A percentile compares a stretch with the other conserved stretches of the same genome.
Conservation (phyloP, 2,113 vertebrate genomes). For the Malurus alboscapulatus region DNA sequence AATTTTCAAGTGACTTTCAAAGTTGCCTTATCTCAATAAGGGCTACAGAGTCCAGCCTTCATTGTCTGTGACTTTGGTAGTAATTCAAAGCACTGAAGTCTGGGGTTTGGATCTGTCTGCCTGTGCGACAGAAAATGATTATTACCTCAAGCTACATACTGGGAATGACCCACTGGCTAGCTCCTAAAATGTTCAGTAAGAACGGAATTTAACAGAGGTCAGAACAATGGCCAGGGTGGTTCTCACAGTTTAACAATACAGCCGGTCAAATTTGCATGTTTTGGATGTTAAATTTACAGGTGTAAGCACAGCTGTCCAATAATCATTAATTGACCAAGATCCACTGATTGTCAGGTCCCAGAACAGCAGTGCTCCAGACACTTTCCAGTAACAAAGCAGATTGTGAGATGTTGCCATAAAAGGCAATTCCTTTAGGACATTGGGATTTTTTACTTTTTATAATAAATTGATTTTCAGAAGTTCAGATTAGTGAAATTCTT, state of each 20-base stretch:
- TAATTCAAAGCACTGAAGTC: neutral
- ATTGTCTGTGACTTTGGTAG: neutral
- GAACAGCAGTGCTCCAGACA: neutral
- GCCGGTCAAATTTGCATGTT: neutral
- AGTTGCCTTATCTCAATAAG: neutral
- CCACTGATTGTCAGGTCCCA: neutral
- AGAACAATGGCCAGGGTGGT: neutral
- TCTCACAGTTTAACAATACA: neutral
- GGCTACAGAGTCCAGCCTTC: neutral
- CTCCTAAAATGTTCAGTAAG: neutral
- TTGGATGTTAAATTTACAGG: neutral
- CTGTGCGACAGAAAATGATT: neutral
- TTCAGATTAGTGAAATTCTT: neutral
- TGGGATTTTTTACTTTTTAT: neutral
- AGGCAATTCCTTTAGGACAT: neutral
- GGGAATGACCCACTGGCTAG: neutral
- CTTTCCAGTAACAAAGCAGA: neutral
- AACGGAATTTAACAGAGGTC: neutral
- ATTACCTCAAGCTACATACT: neutral
- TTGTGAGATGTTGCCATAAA: neutral
- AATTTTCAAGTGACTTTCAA: neutral
- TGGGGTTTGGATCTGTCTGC: neutral
- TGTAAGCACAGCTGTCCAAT: neutral
- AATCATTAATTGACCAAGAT: neutral
- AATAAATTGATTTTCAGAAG: neutral